These are phyloP conservation scores for Tenthredo livida DNA, from an alignment of 2,888 invertebrate species.

Conservation along the genomic window DNA sequence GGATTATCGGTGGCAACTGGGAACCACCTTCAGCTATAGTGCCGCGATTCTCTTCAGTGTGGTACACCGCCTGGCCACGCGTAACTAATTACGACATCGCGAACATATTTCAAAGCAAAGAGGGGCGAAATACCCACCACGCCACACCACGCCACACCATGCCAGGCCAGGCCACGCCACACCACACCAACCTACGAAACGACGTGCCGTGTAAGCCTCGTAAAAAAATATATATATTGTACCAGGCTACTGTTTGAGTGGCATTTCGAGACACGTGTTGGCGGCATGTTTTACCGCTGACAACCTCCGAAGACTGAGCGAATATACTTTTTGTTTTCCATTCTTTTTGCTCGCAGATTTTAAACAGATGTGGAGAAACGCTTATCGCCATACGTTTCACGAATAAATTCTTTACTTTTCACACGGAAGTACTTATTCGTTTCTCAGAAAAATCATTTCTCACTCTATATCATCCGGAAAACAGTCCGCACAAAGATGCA, in stretches of 20 bases:
- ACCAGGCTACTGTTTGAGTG: slow-evolving; percentile 50
- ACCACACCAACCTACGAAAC: slow-evolving; percentile 25
- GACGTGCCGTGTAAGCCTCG: slow-evolving; percentile 41
- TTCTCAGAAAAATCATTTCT: too few species aligned
- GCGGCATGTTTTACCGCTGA: slow-evolving; percentile 63
- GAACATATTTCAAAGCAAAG: slow-evolving; percentile 48
- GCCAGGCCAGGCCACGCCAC: not conserved
- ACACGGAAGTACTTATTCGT: too few species aligned
- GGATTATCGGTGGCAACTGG: slow-evolving; percentile 36
- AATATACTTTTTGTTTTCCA: slow-evolving; percentile 18
- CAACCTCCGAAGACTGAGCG: slow-evolving; percentile 38
- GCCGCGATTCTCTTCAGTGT: slow-evolving; percentile 21
- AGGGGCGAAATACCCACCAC: slow-evolving; percentile 39
- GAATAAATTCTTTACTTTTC: not conserved
- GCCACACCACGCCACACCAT: not conserved
- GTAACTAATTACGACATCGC: slow-evolving; percentile 66
- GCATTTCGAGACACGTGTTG: slow-evolving; percentile 61
- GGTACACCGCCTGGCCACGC: slow-evolving; percentile 58
- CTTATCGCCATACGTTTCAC: not conserved
- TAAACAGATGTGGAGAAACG: not conserved
- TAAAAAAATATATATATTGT: slow-evolving; percentile 10
- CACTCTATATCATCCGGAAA: too few species aligned
- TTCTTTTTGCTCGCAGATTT: slow-evolving; percentile 8
- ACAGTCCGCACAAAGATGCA: too few species aligned
- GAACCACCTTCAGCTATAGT: slow-evolving; percentile 17